These are phyloP conservation scores for Ptilonorhynchus violaceus DNA, from an alignment of 2,113 vertebrate genomes.

Conservation along the genomic window DNA sequence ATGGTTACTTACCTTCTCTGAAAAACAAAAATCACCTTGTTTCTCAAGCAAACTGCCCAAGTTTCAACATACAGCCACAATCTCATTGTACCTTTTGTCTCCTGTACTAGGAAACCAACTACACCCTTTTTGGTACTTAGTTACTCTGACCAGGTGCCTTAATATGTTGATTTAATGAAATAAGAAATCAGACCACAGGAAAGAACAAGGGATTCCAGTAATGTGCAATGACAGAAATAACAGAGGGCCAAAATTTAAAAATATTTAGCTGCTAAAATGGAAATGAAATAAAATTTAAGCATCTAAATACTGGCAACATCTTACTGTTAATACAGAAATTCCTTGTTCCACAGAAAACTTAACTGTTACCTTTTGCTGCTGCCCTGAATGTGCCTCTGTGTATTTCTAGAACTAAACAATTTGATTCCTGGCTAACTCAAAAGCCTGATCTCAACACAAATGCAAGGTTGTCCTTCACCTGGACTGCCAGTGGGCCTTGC, in stretches of 20 bases:
- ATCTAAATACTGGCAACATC: not conserved
- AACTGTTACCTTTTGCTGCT: not conserved
- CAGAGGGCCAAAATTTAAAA: not conserved
- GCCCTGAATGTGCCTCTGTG: not conserved
- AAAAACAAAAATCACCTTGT: not conserved
- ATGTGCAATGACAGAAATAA: not conserved
- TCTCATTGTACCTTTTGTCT: not conserved
- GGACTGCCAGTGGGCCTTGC: not conserved
- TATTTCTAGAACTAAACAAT: not conserved
- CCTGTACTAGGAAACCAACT: not conserved
- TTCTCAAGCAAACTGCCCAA: not conserved
- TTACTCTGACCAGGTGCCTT: not conserved
- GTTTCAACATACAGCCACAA: not conserved
- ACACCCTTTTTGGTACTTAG: fast-evolving
- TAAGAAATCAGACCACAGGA: not conserved
- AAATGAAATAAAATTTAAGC: not conserved
- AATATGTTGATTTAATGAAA: not conserved
- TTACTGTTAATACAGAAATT: not conserved
- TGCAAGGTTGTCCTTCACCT: not conserved
- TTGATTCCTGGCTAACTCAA: not conserved
- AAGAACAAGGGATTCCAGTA: not conserved
- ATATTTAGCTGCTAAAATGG: not conserved
- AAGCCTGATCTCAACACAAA: not conserved
- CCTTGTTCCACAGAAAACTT: not conserved
- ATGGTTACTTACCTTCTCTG: not conserved